Evolutionary conservation across 1,140 invertebrate genomes (phyloP).

Genomic region (Ceratosolen fusciceps): DNA sequence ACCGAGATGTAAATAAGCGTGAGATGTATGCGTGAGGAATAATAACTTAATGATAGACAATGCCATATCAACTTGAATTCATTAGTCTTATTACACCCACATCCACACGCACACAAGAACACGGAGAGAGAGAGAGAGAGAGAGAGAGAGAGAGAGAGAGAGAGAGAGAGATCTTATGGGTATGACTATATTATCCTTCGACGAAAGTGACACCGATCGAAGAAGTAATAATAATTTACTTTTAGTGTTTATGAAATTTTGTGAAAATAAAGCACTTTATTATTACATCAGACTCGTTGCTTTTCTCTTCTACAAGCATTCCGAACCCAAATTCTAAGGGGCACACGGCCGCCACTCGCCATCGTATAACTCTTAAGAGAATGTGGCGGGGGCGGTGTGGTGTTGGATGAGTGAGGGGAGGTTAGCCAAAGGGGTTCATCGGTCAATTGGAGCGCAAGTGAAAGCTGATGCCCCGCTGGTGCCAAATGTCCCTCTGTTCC

Average conservation of each 20-base stretch:
- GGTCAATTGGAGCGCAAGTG: conserved; percentile 51
- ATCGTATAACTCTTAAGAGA: too few relatives aligned
- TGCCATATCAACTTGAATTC: conserved; percentile 56
- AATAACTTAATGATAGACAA: background rate
- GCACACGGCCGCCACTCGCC: too few relatives aligned
- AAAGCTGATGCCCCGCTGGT: conserved; percentile 63
- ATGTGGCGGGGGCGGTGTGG: too few relatives aligned
- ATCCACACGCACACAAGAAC: too few relatives aligned
- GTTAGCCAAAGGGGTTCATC: too few relatives aligned
- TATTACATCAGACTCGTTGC: conserved; percentile 51
- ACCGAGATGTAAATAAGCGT: conserved; percentile 29
- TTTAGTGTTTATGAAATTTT: conserved; percentile 64
- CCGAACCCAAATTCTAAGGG: too few relatives aligned
- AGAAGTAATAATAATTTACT: conserved; percentile 52
- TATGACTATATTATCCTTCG: conserved; percentile 58
- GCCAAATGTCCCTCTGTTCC: conserved; percentile 60
- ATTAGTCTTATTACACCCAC: too few relatives aligned
- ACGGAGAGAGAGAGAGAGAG: too few relatives aligned
- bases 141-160: too few relatives aligned
- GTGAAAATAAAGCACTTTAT: conserved; percentile 66
- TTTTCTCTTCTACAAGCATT: conserved; percentile 23
- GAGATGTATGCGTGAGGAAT: background rate
- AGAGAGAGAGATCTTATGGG: too few relatives aligned
- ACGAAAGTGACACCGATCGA: conserved; percentile 49
- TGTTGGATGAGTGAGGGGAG: too few relatives aligned